These are phyloP conservation scores for Mirza zaza DNA, from an alignment of 2,113 vertebrate species.

Conservation along the genomic window DNA sequence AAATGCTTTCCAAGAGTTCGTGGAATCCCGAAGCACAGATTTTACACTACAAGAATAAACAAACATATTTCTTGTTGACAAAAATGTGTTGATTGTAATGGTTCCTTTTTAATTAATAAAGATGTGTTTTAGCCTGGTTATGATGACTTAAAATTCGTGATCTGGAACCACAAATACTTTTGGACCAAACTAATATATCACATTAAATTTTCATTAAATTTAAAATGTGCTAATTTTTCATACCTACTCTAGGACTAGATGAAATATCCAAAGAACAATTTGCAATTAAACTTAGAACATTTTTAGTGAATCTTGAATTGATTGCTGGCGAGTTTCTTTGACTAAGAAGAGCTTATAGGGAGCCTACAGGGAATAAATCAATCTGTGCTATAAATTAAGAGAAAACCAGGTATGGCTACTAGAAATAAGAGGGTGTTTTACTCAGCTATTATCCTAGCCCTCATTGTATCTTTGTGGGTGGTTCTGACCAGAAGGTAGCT, in stretches of 20 bases:
- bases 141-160: too few relatives aligned
- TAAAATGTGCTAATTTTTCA: neutral
- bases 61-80: too few relatives aligned
- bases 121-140: too few relatives aligned
- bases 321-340: neutral
- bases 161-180: too few relatives aligned
- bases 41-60: too few relatives aligned
- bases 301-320: slow-evolving; percentile 14
- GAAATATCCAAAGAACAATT: neutral
- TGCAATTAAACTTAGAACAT: neutral
- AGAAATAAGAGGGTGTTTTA: neutral
- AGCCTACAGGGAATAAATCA: neutral
- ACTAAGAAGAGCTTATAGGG: neutral
- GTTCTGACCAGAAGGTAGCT: neutral
- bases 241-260: neutral
- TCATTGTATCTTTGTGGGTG: neutral
- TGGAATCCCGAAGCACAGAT: too few relatives aligned
- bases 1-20: too few relatives aligned
- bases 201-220: neutral
- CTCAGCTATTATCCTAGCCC: neutral
- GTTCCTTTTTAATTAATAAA: too few relatives aligned
- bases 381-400: neutral
- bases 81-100: too few relatives aligned
- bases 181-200: neutral
- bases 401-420: neutral